Evolutionary conservation across 1,140 invertebrate species (phyloP), one percentile per base, ranked within the genome.

Genomic region (Cotesia vestalis): DNA sequence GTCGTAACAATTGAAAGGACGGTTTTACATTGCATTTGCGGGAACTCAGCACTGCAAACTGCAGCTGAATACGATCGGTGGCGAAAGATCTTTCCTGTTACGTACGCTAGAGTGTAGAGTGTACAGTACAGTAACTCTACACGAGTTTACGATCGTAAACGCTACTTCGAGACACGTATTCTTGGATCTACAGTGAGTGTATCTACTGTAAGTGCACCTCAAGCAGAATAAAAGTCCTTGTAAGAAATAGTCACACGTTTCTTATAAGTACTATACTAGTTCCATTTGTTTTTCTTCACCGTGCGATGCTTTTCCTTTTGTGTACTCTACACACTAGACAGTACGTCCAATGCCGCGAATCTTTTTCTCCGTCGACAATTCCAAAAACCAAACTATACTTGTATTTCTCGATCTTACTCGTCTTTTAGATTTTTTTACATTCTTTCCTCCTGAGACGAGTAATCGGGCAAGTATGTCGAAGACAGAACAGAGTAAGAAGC

Each of bases 271-370:
- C 70, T 64, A 71, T 78, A 72, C 70, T 64, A 71, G 76, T 76
- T 78, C 69, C 73, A 76, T 76, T 78, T 77, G 73, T 77, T 73
- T 70, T 73, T 75, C 68, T 35, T 40, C 69, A 34, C 67, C n/a
- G 38, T 55, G 61, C 8, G 20, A 17, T 12, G 17, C n/a, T 40
- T 36, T 17, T 35, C 53, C 34, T 61, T 53, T 20, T 53, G n/a
- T 27, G 27, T 27, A 27, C 27, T 27, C 27, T 27, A 27, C 27
- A 27, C 27, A 27, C 27, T 27, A 27, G 27, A 1, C 27, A 27
- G 27, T 27, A 27, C 27, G 3, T 27, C 3, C 27, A 2, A 27
- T 27, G 27, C 27, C 27, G 27, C 27, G 27, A 27, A 27, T 27
- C 27, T 27, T 27, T 27, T 27, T 27, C 3, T 1, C 20, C 61